phyloP scores from a whole-genome alignment of 1,140 invertebrate genomes.

The Mercenaria mercenaria region DNA sequence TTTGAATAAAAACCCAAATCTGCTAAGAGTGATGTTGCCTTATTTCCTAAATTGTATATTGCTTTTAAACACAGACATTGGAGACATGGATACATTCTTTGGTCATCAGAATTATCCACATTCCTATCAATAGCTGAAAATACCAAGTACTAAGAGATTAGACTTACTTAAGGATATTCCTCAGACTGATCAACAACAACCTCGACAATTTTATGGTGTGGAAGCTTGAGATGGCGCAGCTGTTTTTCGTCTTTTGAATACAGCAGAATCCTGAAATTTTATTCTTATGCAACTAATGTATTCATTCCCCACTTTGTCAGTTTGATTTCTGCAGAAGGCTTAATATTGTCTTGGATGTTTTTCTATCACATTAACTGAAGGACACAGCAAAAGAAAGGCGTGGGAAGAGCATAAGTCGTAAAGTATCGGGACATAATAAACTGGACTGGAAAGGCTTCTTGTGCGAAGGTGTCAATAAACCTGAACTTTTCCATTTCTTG shows the following conservation, averaged over 20 bases:
- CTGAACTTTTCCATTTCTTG: constrained; percentile 16
- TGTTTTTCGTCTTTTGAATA: constrained; percentile 66
- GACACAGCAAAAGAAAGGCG: constrained; percentile 30
- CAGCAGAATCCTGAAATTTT: constrained; percentile 51
- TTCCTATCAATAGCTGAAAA: constrained; percentile 68
- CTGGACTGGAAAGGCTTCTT: constrained; percentile 12
- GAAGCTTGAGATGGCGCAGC: constrained; percentile 61
- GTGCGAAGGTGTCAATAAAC: constrained; percentile 10
- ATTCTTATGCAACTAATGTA: constrained; percentile 59
- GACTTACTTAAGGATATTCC: constrained; percentile 50
- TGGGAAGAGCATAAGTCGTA: constrained; percentile 56
- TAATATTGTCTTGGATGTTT: constrained; percentile 69
- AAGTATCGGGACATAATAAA: background rate
- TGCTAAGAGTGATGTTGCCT: constrained; percentile 52
- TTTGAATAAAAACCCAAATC: no score
- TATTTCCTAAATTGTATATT: constrained; percentile 69
- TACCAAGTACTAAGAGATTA: constrained; percentile 65
- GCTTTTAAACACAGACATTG: constrained; percentile 67
- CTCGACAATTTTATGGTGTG: background rate
- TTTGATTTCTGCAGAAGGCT: constrained; percentile 80
- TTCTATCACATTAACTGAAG: constrained; percentile 60
- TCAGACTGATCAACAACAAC: background rate
- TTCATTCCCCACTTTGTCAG: constrained; percentile 49
- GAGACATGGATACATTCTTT: constrained; percentile 73
- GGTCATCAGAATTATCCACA: constrained; percentile 72